Evolutionary conservation across 2,888 invertebrate genomes (phyloP).

Genomic region (Agrilus mali): DNA sequence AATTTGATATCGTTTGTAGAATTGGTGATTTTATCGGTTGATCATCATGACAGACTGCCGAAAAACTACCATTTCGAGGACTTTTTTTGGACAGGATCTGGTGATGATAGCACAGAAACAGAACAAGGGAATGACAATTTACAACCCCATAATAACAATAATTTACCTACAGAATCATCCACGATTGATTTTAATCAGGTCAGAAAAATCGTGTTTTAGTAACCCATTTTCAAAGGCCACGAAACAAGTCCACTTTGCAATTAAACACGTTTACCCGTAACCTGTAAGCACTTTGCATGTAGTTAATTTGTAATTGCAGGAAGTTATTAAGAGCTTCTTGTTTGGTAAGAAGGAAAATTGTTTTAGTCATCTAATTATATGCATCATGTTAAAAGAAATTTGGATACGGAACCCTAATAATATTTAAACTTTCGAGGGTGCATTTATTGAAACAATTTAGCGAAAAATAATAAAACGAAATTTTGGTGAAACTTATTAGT

Average conservation of each 20-base stretch:
- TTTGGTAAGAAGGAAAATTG: too few species aligned
- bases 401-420: too few species aligned
- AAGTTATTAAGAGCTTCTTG: too few species aligned
- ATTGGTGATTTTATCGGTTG: constrained; percentile 21
- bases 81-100: constrained; percentile 83
- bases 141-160: too few species aligned
- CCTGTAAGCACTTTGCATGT: background rate
- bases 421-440: too few species aligned
- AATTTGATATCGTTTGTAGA: constrained; percentile 17
- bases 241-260: too few species aligned
- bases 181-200: constrained; percentile 28
- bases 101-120: constrained; percentile 54
- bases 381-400: too few species aligned
- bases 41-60: constrained; percentile 7
- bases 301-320: background rate
- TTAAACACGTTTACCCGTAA: background rate
- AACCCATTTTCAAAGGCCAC: background rate
- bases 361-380: too few species aligned
- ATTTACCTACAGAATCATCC: constrained; percentile 27
- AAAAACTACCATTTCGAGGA: constrained; percentile 54
- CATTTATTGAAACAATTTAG: too few species aligned
- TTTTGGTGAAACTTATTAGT: too few species aligned
- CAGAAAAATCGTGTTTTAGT: background rate
- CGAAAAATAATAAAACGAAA: too few species aligned
- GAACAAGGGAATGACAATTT: background rate